Evolutionary conservation across 2,888 invertebrate genomes (phyloP), one percentile per base, ranked within the genome.

Genomic region (Lepidocyrtoides sp.): DNA sequence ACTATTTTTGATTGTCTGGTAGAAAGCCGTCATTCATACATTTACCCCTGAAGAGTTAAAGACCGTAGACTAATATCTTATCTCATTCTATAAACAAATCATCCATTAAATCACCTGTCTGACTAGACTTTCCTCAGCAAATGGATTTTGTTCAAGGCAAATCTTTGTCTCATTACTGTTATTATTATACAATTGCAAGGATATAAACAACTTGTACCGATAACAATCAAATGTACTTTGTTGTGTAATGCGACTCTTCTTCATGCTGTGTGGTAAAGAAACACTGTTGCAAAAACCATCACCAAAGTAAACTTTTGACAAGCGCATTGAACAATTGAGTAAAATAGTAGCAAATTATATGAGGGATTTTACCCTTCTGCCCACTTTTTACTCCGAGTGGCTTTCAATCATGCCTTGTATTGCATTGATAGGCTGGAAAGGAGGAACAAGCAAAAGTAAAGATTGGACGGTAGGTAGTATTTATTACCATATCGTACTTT

Each of bases 181-280:
- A 79, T 54, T 32, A 57, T 32, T 32, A 10, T 17, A 79, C 79
- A 79, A 79, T 54, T 79, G 79, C 54, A 48, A 51, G 44, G 72
- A 23, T 66, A 75, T 86, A 57, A 48, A 36, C 77, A 79, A 79
- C 66, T 66, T 79, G 51, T 51, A 32, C 60, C 29, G 86, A 86
- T 86, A 87, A 79, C 51, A 66, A 87, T 87, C 86, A 87, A 87
- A 51, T 54, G 57, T 44, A 26, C 29, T 29, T 17, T 32, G 29
- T 48, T 54, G 79, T 29, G 54, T 57, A 79, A 79, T 79, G n/a
- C 17, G 20, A 57, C 32, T 79, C 32, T 79, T 17, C 54, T 4
- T 26, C 54, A 54, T 32, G 17, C 17, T 54, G 79, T 54, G 54
- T 10, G 79, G 51, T 29, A 26, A 54, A 77, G n/a, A 77, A 77